phyloP scores from a whole-genome alignment of 2,797 vertebrate species.

The Bovichtus variegatus region DNA sequence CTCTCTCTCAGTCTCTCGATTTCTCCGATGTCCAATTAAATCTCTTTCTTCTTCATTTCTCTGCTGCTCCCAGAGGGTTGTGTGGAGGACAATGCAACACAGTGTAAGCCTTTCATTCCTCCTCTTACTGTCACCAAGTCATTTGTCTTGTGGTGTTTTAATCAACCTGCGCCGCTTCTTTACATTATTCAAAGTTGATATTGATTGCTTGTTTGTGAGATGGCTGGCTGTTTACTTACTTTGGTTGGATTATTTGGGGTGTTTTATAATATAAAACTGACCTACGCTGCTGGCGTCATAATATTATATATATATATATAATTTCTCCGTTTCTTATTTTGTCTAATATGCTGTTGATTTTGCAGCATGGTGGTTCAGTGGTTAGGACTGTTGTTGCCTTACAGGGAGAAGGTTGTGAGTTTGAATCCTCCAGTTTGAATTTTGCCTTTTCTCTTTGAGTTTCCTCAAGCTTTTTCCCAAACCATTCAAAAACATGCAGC shows the following conservation, averaged over 20 bases:
- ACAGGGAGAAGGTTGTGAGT: constrained; percentile 5
- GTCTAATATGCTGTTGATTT: constrained; percentile 8
- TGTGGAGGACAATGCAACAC: constrained; percentile 99
- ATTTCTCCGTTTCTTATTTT: not conserved
- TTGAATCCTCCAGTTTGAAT: constrained; percentile 14
- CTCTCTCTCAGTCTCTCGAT: constrained; percentile 54
- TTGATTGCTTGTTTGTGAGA: constrained; percentile 56
- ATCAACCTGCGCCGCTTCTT: constrained; percentile 53
- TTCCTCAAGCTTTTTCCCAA: not conserved
- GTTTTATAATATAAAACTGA: not conserved
- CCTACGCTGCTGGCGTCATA: constrained; percentile 1
- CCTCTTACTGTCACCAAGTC: constrained; percentile 76
- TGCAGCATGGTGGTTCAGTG: not conserved
- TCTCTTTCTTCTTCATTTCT: constrained; percentile 88
- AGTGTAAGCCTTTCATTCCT: constrained; percentile 94
- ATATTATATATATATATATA: no score
- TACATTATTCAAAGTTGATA: constrained; percentile 61
- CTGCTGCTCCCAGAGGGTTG: constrained; percentile 96
- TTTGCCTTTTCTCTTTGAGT: not conserved
- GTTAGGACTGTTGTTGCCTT: constrained; percentile 6
- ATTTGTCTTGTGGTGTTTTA: constrained; percentile 83
- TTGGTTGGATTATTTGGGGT: constrained; percentile 20
- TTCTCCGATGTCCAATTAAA: constrained; percentile 88
- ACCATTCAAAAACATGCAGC: not conserved
- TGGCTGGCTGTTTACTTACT: constrained; percentile 39